Base-by-base conservation (phyloP, 2,888 invertebrate species). In the Catocala nupta region DNA sequence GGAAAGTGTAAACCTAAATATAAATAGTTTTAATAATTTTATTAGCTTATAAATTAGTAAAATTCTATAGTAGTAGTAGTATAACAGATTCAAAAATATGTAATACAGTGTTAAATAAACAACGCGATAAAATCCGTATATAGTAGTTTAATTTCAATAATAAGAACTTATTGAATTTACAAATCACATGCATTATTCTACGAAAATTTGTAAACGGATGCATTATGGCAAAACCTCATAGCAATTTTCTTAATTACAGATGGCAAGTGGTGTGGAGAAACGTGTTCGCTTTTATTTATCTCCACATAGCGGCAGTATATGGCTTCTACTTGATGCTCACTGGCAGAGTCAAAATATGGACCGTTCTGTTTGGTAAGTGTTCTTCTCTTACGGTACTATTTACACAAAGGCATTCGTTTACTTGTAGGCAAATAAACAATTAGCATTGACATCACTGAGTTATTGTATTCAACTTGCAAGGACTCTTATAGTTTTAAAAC, bases 261-360 rank as follows among this genome's bases (percentile, higher is more conserved):
- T 96, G 96, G 95, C 94, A 96, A 75, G 96, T 97, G 73, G 97
- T 97, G 1, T 97, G 97, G 97, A 95, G 96, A 84, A 97, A 97
- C 87, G 96, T 97, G 0, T 82, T 96, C 5, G 96, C 96, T 6
- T 97, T 97, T 81, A 78, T 96, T 1, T 95, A 97, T 76, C 91
- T 98, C 48, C 97, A 98, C 84, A 81, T 94, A 5, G 95, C 95
- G 0, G 95, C 96, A 0, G 10, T 96, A 0, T 97, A 96, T 78
- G 96, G 96, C 11, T 44, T 96, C 0, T 96, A 95, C 81, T 87
- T 96, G 11, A 83, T 93, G 34, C 83, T 95, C 62, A 88, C 90
- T 9, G 91, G 90, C 16, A 89, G 87, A 71, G 91, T 94, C 10
- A 94, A 91, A 77, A 73, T 91, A 39, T 82, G 83, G 68, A 95